phyloP scores from a whole-genome alignment of 1,140 invertebrate genomes.

The Pseudomyrmex gracilis region DNA sequence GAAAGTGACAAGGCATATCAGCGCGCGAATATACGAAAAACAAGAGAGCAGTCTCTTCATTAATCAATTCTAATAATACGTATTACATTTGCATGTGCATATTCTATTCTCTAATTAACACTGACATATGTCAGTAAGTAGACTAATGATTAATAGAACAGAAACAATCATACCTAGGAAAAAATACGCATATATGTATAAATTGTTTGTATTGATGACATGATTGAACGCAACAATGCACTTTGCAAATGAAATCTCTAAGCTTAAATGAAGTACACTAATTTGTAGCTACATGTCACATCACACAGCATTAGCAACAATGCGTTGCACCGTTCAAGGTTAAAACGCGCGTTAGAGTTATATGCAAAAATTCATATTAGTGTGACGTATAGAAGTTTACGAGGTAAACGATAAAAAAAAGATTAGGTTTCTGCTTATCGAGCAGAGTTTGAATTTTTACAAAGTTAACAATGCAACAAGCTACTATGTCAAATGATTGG shows the following conservation, averaged over 20 bases:
- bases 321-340: neutral
- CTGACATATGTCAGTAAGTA: neutral
- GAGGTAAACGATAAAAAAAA: neutral
- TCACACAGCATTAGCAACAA: neutral
- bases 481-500: neutral
- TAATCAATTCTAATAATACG: conserved; percentile 23
- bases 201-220: neutral
- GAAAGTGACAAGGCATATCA: too few relatives aligned
- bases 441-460: conserved; percentile 26
- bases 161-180: neutral
- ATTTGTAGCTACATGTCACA: neutral
- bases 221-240: neutral
- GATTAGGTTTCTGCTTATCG: neutral
- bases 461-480: neutral
- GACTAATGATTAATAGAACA: conserved; percentile 8
- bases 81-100: neutral
- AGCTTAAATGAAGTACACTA: neutral
- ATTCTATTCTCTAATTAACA: neutral
- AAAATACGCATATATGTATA: neutral
- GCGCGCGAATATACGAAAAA: neutral
- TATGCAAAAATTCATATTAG: conserved; percentile 14
- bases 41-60: neutral
- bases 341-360: neutral
- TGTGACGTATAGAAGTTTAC: conserved; percentile 7
- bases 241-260: neutral